Evolutionary conservation across 2,113 vertebrate species (phyloP), one percentile per base, ranked within the genome.

Genomic region (Tragelaphus strepsiceros): DNA sequence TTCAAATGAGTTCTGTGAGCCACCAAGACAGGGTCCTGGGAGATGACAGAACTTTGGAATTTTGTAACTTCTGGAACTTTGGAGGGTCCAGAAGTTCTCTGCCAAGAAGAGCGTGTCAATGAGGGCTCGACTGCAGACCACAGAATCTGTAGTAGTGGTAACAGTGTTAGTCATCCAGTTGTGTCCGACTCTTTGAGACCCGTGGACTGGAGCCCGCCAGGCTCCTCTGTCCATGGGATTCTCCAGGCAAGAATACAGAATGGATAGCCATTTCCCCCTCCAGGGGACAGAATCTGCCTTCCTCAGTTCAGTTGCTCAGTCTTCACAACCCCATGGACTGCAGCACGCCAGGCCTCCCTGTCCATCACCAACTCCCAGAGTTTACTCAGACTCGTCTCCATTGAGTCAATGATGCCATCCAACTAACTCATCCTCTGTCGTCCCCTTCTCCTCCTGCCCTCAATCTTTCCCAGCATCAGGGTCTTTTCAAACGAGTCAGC

Each of bases 261-360:
- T 35, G n/a, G 64, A 21, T 21, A 35, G 64, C n/a, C 64, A 35
- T 71, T 35, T 71, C 9, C 64, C 19, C 9, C 64, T 35, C 64
- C 64, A 35, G 64, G n/a, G 17, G 64, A 67, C 64, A 21, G 64
- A 21, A 67, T 67, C n/a, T 35, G 64, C 64, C 64, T 67, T 32
- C 32, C 35, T 35, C 64, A 21, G 9, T 71, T 71, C 64, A 71
- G 64, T 35, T 0, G 16, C 64, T 71, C 64, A 71, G 17, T 35
- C n/a, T 71, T 71, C 2, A 0, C 1, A 0, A 21, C 17, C 32
- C 64, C n/a, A 0, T 71, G n/a, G 17, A 71, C 64, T 10, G 9
- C 64, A 71, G 17, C 64, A 21, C 2, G 0, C 32, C 64, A 67
- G 64, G n/a, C n/a, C 17, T 35, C 64, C 17, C n/a, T 19, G 7